phyloP scores from a whole-genome alignment of 2,113 vertebrate species.

The Maylandia zebra region DNA sequence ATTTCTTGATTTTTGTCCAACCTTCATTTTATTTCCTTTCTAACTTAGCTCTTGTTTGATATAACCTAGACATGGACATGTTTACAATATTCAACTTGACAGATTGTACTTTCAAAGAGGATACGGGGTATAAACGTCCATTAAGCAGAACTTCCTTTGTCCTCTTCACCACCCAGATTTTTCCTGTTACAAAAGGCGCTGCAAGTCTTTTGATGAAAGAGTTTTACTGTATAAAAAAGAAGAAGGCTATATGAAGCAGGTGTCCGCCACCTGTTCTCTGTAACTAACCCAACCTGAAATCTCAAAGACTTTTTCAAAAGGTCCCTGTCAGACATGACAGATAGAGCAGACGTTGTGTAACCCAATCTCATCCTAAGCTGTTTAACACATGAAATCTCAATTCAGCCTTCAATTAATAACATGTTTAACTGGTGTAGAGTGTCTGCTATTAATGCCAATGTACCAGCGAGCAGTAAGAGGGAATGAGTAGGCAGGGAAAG shows the following conservation, averaged over 20 bases:
- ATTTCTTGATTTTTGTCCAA: neutral
- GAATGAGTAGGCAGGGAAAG: neutral
- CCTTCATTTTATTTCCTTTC: neutral
- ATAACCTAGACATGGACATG: neutral
- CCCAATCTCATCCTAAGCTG: neutral
- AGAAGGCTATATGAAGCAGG: constrained; percentile 19
- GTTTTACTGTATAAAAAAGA: constrained; percentile 19
- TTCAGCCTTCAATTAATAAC: neutral
- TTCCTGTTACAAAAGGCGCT: neutral
- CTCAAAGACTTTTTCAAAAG: neutral
- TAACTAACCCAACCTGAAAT: constrained; percentile 19
- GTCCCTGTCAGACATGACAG: neutral
- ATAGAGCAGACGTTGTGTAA: neutral
- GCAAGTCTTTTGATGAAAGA: constrained; percentile 34
- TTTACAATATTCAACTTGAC: constrained; percentile 13
- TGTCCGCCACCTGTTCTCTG: constrained; percentile 52
- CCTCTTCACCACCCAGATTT: neutral
- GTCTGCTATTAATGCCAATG: neutral
- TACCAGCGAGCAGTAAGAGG: neutral
- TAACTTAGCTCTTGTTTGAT: neutral
- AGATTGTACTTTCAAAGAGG: neutral
- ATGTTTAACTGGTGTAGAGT: neutral
- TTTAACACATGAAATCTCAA: neutral
- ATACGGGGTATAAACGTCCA: neutral
- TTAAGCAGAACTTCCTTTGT: constrained; percentile 10